A percentile compares a stretch with the other conserved stretches of the same genome.
These are phyloP conservation scores for Benthosema pterotum DNA, from an alignment of 2,797 vertebrate genomes.

Conservation along the genomic window DNA sequence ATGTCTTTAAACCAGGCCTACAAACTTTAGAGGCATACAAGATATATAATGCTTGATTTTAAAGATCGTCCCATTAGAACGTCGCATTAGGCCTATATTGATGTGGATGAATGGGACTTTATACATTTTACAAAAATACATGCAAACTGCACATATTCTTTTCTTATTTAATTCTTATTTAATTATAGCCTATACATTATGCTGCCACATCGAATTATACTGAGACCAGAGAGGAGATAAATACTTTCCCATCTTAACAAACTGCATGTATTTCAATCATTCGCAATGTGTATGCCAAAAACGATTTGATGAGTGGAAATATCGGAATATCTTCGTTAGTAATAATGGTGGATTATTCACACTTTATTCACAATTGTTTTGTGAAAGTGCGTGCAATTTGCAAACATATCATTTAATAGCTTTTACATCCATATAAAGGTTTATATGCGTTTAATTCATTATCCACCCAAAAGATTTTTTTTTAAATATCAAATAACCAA, in stretches of 20 bases:
- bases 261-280: conserved; percentile 57
- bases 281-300: too few species aligned
- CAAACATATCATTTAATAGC: too few species aligned
- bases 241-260: conserved; percentile 80
- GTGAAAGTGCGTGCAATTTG: not conserved
- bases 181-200: conserved; percentile 97
- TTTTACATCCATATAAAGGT: too few species aligned
- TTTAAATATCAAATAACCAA: not conserved
- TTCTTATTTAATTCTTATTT: conserved; percentile 60
- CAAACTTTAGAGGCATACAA: not conserved
- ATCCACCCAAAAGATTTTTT: too few species aligned
- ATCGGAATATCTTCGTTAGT: not conserved
- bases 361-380: not conserved
- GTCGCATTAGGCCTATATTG: not conserved
- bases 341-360: not conserved
- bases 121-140: not conserved
- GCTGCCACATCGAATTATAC: conserved; percentile 95
- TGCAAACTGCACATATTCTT: not conserved
- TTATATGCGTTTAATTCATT: too few species aligned
- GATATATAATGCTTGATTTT: not conserved
- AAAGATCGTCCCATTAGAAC: not conserved
- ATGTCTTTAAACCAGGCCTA: too few species aligned
- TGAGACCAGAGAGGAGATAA: conserved; percentile 84
- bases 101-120: not conserved
- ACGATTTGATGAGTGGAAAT: not conserved